These are phyloP conservation scores for Coelopa frigida DNA, from an alignment of 1,140 invertebrate genomes.

Conservation along the genomic window DNA sequence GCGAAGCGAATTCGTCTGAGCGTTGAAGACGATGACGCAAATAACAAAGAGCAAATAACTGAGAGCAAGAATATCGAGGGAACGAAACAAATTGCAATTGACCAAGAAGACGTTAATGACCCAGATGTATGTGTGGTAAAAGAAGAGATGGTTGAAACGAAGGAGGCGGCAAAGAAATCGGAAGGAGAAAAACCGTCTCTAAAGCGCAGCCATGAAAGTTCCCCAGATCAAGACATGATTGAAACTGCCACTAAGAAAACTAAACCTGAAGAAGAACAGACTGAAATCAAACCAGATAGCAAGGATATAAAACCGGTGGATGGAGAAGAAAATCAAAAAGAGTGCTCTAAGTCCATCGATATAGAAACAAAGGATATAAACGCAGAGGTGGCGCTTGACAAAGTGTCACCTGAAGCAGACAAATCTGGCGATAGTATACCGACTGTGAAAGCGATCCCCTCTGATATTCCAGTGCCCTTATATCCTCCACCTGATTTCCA, in stretches of 20 bases:
- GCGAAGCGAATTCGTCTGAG: slow-evolving; percentile 26
- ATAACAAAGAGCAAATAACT: not conserved
- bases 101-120: slow-evolving; percentile 14
- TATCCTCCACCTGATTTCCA: slow-evolving; percentile 19
- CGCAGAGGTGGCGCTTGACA: not conserved
- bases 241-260: too few species aligned
- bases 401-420: not conserved
- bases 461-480: slow-evolving; percentile 10
- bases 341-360: too few species aligned
- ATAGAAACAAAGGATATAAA: too few species aligned
- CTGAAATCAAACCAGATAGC: too few species aligned
- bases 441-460: slow-evolving; percentile 4
- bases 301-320: too few species aligned
- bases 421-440: not conserved
- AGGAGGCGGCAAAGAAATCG: not conserved
- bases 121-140: not conserved
- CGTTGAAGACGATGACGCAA: slow-evolving; percentile 14
- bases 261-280: too few species aligned
- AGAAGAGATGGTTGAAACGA: slow-evolving; percentile 9
- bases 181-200: not conserved
- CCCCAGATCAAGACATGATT: too few species aligned
- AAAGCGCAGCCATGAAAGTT: slow-evolving; percentile 7
- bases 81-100: slow-evolving; percentile 19
- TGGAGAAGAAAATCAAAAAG: too few species aligned
- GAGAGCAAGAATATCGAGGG: not conserved